Conservation (phyloP, 2,797 vertebrate genomes). For the Mycteria americana region DNA sequence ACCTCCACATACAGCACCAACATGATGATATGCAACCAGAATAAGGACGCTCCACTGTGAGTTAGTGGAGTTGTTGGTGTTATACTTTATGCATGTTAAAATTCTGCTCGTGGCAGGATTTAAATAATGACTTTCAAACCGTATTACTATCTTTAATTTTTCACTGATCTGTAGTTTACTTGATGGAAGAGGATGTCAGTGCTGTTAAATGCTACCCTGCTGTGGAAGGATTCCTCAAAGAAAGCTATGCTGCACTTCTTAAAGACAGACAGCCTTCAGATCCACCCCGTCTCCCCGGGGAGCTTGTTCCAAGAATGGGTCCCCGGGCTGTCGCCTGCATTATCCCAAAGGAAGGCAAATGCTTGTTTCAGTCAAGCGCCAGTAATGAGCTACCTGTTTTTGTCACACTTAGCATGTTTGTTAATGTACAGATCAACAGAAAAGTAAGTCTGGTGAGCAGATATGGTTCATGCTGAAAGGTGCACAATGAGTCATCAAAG, state of each 20-base stretch:
- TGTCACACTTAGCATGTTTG: neutral
- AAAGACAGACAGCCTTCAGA: neutral
- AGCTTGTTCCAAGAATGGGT: neutral
- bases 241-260: neutral
- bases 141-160: neutral
- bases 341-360: neutral
- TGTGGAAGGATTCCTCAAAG: neutral
- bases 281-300: rapidly evolving
- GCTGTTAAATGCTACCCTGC: neutral
- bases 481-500: neutral
- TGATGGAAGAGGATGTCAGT: neutral
- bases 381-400: neutral
- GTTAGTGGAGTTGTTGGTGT: neutral
- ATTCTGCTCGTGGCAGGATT: neutral
- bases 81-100: neutral
- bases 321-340: neutral
- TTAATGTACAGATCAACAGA: neutral
- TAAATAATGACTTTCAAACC: neutral
- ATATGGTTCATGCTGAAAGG: neutral
- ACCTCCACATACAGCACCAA: neutral
- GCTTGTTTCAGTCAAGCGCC: neutral
- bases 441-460: neutral
- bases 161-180: neutral
- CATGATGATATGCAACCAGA: neutral
- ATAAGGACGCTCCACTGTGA: neutral